Evolutionary conservation across 2,113 vertebrate species (phyloP), one percentile per base, ranked within the genome.

Genomic region (Columba livia): DNA sequence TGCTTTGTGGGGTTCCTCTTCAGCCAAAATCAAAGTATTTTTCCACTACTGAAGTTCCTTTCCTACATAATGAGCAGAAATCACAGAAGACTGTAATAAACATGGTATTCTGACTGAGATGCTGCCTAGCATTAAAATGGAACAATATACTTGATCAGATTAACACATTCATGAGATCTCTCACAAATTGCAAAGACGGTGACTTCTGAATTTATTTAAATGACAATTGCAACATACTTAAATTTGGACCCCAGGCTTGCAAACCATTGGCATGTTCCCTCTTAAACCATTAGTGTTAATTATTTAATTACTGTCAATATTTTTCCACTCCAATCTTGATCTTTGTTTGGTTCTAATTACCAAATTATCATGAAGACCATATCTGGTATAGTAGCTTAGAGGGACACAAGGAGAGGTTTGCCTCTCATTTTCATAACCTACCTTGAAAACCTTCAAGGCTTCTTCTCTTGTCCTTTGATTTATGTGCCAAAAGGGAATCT

Each of bases 1-100:
- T 79, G 38, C 56, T 94, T 94, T 74, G 75, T 85, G 25, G 79
- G 72, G 51, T 64, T 96, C 77, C 75, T 94, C 69, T 93, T 96
- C 83, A 87, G 32, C 36, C 90, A 65, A 90, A 96, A 86, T 85
- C 44, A 31, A 90, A 80, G 40, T 71, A 75, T 92, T 93, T 93
- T 92, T 87, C 82, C 36, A 34, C 65, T 85, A 11, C 40, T 54
- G n/a, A 87, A 65, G 51, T 90, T 83, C 7, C 38, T 92, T 90
- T 79, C 61, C 53, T 88, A 40, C 13, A 58, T 54, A 89, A 84
- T 50, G 36, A 85, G 31, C n/a, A 87, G 73, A 95, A 94, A 90
- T 69, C 73, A 66, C 17, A 53, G 5, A 88, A 79, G 77, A 84
- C 65, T 8, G 3, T 90, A 85, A 61, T 71, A 90, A 84, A 71